Evolutionary conservation across 2,113 vertebrate species (phyloP).

Genomic region (Aptenodytes patagonicus): DNA sequence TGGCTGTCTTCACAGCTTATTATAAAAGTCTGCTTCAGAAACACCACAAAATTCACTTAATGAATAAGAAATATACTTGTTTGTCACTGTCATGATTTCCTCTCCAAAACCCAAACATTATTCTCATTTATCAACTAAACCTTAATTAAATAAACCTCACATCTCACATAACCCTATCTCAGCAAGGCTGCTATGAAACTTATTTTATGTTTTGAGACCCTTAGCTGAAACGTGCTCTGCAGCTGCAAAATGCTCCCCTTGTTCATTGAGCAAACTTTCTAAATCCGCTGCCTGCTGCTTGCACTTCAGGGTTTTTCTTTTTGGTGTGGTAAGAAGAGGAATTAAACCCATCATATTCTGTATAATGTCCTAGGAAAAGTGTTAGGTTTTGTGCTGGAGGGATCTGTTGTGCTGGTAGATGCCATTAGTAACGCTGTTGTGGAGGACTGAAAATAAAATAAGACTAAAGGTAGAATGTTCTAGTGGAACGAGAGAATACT

Average conservation of each 20-base stretch:
- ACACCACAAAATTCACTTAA: background rate
- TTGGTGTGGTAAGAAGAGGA: background rate
- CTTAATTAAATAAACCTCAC: background rate
- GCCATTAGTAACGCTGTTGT: background rate
- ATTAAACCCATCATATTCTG: background rate
- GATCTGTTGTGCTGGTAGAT: background rate
- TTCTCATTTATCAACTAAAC: background rate
- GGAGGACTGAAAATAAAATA: background rate
- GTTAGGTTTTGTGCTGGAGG: background rate
- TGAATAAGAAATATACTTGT: background rate
- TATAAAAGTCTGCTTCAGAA: background rate
- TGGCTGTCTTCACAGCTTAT: background rate
- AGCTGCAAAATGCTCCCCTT: background rate
- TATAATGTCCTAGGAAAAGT: background rate
- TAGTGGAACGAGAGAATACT: background rate
- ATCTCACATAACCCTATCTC: background rate
- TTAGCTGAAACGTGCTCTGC: background rate
- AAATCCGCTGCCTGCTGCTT: background rate
- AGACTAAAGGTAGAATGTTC: background rate
- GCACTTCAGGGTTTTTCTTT: background rate
- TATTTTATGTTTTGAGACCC: background rate
- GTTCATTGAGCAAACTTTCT: background rate
- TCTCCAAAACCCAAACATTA: background rate
- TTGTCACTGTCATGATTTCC: background rate
- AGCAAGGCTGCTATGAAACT: background rate